These are phyloP conservation scores for Venustoraphidia nigricollis DNA, from an alignment of 2,888 invertebrate genomes.

Conservation along the genomic window DNA sequence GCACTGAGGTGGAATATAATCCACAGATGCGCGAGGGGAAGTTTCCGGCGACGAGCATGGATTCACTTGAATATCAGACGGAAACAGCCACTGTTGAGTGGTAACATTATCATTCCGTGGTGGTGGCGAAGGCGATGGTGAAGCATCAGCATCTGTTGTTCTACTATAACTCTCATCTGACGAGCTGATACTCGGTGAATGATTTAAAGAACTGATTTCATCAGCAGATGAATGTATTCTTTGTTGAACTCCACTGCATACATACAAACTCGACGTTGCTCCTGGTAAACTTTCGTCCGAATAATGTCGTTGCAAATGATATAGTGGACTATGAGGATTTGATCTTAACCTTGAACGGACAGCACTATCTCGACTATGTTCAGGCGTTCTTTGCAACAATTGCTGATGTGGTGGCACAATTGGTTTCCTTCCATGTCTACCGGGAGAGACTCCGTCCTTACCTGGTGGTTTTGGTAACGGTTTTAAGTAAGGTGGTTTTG, in stretches of 20 bases:
- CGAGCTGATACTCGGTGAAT: conserved; percentile 68
- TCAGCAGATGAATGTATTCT: conserved; percentile 66
- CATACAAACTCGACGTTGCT: conserved; percentile 25
- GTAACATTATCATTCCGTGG: conserved; percentile 20
- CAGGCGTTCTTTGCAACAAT: conserved; percentile 18
- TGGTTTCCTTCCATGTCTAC: conserved; percentile 15
- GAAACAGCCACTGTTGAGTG: conserved; percentile 42
- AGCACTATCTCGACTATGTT: conserved; percentile 20
- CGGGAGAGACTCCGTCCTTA: conserved; percentile 23
- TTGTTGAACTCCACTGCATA: conserved; percentile 28
- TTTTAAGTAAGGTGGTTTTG: conserved; percentile 32
- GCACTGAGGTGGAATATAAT: conserved; percentile 33
- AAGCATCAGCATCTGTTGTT: conserved; percentile 56
- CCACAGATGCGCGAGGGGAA: conserved; percentile 31
- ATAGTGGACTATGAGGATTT: conserved; percentile 21
- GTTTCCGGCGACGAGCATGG: conserved; percentile 27
- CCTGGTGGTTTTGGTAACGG: conserved; percentile 41
- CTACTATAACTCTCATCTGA: conserved; percentile 75
- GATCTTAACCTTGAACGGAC: conserved; percentile 18
- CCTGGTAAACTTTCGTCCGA: conserved; percentile 50
- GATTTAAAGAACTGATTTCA: conserved; percentile 65
- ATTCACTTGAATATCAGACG: conserved; percentile 42
- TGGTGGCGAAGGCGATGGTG: conserved; percentile 32
- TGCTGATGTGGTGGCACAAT: conserved; percentile 19
- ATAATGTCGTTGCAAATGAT: conserved; percentile 43